phyloP scores from a whole-genome alignment of 2,888 invertebrate species.

The Trichopria drosophilae region DNA sequence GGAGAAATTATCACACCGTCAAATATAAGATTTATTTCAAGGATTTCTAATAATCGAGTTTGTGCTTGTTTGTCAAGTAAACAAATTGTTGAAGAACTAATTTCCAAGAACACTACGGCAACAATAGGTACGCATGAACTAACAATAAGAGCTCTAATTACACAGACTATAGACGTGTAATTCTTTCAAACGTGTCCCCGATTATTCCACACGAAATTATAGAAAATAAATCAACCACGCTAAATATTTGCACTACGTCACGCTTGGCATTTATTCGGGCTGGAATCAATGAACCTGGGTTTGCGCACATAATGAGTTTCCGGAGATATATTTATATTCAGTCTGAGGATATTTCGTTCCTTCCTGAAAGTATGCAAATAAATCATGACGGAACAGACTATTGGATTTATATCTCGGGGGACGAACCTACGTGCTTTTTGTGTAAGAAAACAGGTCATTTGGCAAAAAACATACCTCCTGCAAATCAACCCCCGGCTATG shows the following conservation, averaged over 20 bases:
- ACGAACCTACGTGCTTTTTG: slow-evolving; percentile 1
- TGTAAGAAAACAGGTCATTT: slow-evolving; percentile 10
- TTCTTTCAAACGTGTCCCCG: slow-evolving; percentile 8
- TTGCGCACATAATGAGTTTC: slow-evolving; percentile 10
- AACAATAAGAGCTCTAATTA: slow-evolving; percentile 6
- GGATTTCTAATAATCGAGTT: slow-evolving; percentile 1
- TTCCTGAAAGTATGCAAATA: background rate
- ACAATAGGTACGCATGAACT: background rate
- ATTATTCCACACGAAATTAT: slow-evolving; percentile 3
- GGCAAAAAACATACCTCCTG: too few species aligned
- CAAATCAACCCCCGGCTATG: too few species aligned
- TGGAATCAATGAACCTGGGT: slow-evolving; percentile 4
- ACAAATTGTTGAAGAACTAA: background rate
- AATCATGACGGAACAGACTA: background rate
- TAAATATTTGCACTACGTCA: background rate
- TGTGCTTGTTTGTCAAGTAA: background rate
- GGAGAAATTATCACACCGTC: background rate
- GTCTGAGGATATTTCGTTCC: background rate
- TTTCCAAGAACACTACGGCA: background rate
- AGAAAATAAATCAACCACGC: background rate
- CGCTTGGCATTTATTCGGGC: background rate
- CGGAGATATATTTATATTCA: slow-evolving; percentile 1
- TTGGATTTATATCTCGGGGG: slow-evolving; percentile 3
- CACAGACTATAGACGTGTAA: slow-evolving; percentile 1
- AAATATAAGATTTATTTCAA: slow-evolving; percentile 1